Evolutionary conservation across 64 coral and sea anemone species (phyloP).

Genomic region (Dendronephthya gigantea): DNA sequence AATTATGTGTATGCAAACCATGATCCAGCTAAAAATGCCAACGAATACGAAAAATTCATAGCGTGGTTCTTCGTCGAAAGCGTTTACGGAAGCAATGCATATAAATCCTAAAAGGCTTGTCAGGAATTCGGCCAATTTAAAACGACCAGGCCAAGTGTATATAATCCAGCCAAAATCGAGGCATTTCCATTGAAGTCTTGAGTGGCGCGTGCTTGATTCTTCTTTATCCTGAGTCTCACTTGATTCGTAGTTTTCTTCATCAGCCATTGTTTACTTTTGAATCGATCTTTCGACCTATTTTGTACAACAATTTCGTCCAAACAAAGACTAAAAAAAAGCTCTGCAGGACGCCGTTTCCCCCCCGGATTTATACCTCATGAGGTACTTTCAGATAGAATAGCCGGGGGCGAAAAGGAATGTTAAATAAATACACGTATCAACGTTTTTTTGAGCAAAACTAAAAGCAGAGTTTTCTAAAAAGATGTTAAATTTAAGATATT

Average conservation of each 20-base stretch:
- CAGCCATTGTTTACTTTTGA: background rate
- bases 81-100: background rate
- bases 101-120: background rate
- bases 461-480: background rate
- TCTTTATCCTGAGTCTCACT: background rate
- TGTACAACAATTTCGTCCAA: too few species aligned
- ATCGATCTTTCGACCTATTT: too few species aligned
- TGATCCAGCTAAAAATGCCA: background rate
- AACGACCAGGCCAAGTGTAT: background rate
- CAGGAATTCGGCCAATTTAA: background rate
- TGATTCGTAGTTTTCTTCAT: background rate
- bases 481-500: background rate
- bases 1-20: slow-evolving; percentile 5
- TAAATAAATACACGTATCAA: too few species aligned
- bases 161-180: background rate
- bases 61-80: background rate
- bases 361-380: too few species aligned
- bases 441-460: too few species aligned
- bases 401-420: too few species aligned
- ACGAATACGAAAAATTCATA: background rate
- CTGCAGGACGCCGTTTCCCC: too few species aligned
- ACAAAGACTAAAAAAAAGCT: too few species aligned
- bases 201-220: background rate
- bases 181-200: background rate
- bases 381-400: background rate